Evolutionary conservation across 2,888 invertebrate species (phyloP).

Genomic region (Amphipoea oculea): DNA sequence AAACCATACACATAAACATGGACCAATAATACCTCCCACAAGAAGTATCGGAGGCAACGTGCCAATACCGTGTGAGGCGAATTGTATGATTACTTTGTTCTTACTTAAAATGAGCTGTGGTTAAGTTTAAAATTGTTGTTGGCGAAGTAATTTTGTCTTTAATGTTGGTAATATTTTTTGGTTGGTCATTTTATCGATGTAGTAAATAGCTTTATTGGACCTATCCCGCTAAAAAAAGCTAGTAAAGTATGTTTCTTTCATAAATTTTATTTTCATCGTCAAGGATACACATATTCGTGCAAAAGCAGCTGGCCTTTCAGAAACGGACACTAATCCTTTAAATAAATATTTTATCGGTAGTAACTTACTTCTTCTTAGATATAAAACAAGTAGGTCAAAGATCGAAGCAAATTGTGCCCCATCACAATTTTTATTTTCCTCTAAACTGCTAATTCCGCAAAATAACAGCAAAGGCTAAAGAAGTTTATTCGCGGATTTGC

Average conservation of each 20-base stretch:
- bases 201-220: neutral
- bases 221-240: neutral
- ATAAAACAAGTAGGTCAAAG: constrained; percentile 55
- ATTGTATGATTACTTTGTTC: constrained; percentile 54
- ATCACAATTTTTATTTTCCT: constrained; percentile 46
- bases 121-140: constrained; percentile 27
- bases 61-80: constrained; percentile 74
- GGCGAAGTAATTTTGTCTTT: neutral
- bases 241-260: neutral
- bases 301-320: constrained; percentile 14
- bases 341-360: constrained; percentile 44
- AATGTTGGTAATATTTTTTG: neutral
- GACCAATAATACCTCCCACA: constrained; percentile 79
- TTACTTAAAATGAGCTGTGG: constrained; percentile 32
- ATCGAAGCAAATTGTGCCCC: constrained; percentile 50
- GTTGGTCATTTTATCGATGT: neutral
- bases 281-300: constrained; percentile 31
- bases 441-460: constrained; percentile 60
- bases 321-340: constrained; percentile 17
- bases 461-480: constrained; percentile 62
- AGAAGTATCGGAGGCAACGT: constrained; percentile 80
- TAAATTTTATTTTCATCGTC: constrained; percentile 14
- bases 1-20: constrained; percentile 80
- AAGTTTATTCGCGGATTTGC: constrained; percentile 66
- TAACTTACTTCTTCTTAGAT: constrained; percentile 17